These are phyloP conservation scores for Naja naja DNA, from an alignment of 2,113 vertebrate genomes.

Conservation along the genomic window DNA sequence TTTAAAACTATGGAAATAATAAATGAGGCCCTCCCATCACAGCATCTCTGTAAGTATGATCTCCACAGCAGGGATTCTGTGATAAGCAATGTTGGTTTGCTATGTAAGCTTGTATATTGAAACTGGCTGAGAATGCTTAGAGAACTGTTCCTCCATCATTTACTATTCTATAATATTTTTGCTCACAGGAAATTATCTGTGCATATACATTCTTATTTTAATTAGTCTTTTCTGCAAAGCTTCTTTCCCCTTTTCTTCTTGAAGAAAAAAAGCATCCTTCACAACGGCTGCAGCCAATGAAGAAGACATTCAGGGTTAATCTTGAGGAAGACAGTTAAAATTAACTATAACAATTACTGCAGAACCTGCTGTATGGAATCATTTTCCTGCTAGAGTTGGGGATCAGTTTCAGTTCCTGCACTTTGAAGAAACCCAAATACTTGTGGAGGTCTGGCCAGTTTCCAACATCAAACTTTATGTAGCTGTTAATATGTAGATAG, in stretches of 20 bases:
- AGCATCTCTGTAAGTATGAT: not conserved
- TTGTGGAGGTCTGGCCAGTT: not conserved
- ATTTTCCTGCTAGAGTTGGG: not conserved
- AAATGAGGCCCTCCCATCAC: not conserved
- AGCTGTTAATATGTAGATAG: not conserved
- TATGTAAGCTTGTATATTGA: not conserved
- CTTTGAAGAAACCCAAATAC: not conserved
- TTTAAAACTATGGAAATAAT: not conserved
- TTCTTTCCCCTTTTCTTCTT: not conserved
- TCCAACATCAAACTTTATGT: not conserved
- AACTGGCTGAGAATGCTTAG: not conserved
- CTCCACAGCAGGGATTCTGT: not conserved
- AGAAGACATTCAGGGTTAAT: not conserved
- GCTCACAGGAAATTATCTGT: not conserved
- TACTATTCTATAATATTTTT: not conserved
- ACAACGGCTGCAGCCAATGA: not conserved
- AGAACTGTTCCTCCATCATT: not conserved
- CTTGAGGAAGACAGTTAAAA: not conserved
- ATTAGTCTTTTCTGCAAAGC: not conserved
- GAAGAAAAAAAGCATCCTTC: not conserved
- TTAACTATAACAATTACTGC: not conserved
- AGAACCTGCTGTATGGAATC: not conserved
- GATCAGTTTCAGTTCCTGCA: not conserved
- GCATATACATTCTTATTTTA: not conserved
- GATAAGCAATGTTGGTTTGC: not conserved